Evolutionary conservation across 2,888 invertebrate species (phyloP), one percentile per base, ranked within the genome.

Genomic region (Artemia sinica): DNA sequence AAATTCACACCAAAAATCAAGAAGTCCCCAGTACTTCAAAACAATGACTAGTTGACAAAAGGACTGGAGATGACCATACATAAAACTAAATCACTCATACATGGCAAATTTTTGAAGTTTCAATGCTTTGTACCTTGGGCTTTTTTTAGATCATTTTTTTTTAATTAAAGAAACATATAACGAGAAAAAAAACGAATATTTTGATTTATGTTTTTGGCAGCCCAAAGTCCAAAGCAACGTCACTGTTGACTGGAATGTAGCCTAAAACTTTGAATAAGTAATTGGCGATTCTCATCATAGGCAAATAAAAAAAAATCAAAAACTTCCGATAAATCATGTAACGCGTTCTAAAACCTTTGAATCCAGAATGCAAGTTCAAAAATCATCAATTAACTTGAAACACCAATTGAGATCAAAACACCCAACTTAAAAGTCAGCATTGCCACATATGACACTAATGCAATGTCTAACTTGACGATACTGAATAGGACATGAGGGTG

Each of bases 11-110:
- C 63, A 58, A 58, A 58, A 58, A 58, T 18, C 63, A 28, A n/a
- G 63, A 28, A n/a, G 63, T 10, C 63, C 28, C 63, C 63, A 58
- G 63, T 58, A 58, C 63, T 58, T 58, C 63, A 58, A 58, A 58
- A 58, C 63, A 58, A 18, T 58, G 63, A 58, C 63, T 58, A 58
- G 63, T 58, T 58, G 28, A n/a, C 18, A 10, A 58, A 28, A 28
- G 28, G 63, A 58, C 63, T 58, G 63, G 63, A 58, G 63, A 41
- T 41, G 41, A 41, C 41, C 41, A 41, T 41, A 41, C 41, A 41
- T 41, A 41, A 41, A 41, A 41, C 41, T 41, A 41, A 3, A 41
- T 41, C 41, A 41, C 6, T 41, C 6, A 41, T 41, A 41, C 41
- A 41, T 41, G 41, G 2, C 3, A 41, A 41, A 41, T 41, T 41